Evolutionary conservation across 2,888 invertebrate species (phyloP), one percentile per base, ranked within the genome.

Genomic region (Coecobrya sp.): DNA sequence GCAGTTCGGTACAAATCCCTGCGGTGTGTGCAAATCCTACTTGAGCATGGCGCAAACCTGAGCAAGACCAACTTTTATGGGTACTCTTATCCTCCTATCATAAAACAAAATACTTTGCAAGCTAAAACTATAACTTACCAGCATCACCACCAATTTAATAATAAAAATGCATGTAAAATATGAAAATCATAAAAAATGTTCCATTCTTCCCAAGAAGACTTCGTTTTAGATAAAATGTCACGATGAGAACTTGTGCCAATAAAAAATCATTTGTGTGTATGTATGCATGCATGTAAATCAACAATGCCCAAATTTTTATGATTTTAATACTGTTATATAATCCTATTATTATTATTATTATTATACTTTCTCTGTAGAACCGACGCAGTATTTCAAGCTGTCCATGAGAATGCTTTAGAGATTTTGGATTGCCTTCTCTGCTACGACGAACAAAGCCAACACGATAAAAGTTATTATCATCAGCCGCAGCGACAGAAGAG

Each of bases 321-420:
- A 30, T 81, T 81, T 55, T 55, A 81, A 55, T 81, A 30, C 7
- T 45, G 7, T 42, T 42, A 62, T 62, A 65, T n/a, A 27, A 25
- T 36, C 0, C 52, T 55, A 16, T 49, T 42, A 45, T 82, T 55
- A 25, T 55, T n/a, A n/a, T n/a, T n/a, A n/a, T n/a, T n/a, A n/a
- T n/a, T n/a, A n/a, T n/a, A n/a, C n/a, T 55, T 55, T 30, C 76
- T 30, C 68, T 86, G 27, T 73, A 95, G 95, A 52, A 91, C 93
- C 42, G 94, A 94, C 89, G 94, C 94, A 5, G 92, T 95, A 30
- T 94, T 92, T 92, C 94, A 94, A 90, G 94, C 95, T n/a, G 93
- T 94, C 22, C 87, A 93, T 13, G 93, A 93, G 36, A 94, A 94
- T 86, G 92, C 94, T 10, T 93, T 82, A 62, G 93, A 93, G 27